Percentiles rank a stretch among this genome's conserved stretches.
These are phyloP conservation scores for Rhinichthys klamathensis DNA, from an alignment of 2,113 vertebrate species.

Conservation along the genomic window DNA sequence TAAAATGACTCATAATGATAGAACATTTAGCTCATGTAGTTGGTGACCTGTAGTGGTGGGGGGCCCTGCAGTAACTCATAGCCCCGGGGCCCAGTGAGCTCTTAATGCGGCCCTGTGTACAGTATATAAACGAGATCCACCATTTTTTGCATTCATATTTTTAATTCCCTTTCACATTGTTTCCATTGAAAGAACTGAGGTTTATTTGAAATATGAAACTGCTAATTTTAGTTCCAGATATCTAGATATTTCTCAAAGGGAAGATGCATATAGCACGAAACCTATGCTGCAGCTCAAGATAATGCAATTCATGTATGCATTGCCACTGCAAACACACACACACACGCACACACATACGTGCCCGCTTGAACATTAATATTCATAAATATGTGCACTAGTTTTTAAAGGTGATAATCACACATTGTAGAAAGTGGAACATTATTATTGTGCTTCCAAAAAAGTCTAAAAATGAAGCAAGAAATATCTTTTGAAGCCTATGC, in stretches of 20 bases:
- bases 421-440: background rate
- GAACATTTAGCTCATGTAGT: no score
- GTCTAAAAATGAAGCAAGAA: background rate
- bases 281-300: background rate
- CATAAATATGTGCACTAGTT: constrained; percentile 19
- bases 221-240: background rate
- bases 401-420: constrained; percentile 14
- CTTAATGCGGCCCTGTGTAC: no score
- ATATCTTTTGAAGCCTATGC: background rate
- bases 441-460: constrained; percentile 7
- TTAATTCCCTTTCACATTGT: background rate
- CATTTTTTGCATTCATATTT: background rate
- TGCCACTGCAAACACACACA: background rate
- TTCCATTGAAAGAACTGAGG: background rate
- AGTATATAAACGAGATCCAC: background rate
- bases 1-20: no score
- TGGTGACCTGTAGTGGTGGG: no score
- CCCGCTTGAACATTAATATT: constrained; percentile 39
- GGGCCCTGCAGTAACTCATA: no score
- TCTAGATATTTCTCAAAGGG: background rate
- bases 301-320: background rate
- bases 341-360: background rate
- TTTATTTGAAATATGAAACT: background rate
- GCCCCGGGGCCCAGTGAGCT: no score
- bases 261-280: background rate